phyloP scores from a whole-genome alignment of 2,797 vertebrate species.

The Chrosomus eos region DNA sequence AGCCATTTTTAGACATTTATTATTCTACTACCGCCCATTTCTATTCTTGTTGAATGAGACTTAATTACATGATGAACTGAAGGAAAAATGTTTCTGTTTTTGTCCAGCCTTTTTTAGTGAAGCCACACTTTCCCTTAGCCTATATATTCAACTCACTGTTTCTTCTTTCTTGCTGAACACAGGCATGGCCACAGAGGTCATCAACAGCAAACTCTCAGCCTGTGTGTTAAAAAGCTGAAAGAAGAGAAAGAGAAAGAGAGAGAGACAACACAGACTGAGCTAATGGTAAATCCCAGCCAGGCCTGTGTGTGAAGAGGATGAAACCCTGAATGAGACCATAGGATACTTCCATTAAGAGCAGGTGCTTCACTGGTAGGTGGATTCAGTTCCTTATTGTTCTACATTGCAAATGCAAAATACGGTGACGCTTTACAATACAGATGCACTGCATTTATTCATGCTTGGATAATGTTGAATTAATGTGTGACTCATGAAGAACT shows the following conservation, averaged over 20 bases:
- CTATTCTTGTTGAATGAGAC: background rate
- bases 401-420: background rate
- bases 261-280: background rate
- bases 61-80: background rate
- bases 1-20: background rate
- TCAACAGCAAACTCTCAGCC: conserved; percentile 87
- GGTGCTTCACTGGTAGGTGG: background rate
- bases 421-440: background rate
- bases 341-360: background rate
- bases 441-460: background rate
- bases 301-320: background rate
- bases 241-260: conserved; percentile 4
- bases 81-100: background rate
- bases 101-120: background rate
- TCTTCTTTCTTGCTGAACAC: conserved; percentile 98
- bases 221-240: conserved; percentile 87
- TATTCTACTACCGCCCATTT: background rate
- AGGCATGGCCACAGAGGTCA: conserved; percentile 96
- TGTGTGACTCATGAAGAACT: background rate
- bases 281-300: background rate
- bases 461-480: background rate
- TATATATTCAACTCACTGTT: conserved; percentile 81
- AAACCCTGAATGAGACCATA: background rate
- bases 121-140: background rate
- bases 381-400: background rate